Percentiles rank a stretch among this genome's conserved stretches.
Conservation (phyloP, 2,888 invertebrate species). For the Prenolepis imparis region DNA sequence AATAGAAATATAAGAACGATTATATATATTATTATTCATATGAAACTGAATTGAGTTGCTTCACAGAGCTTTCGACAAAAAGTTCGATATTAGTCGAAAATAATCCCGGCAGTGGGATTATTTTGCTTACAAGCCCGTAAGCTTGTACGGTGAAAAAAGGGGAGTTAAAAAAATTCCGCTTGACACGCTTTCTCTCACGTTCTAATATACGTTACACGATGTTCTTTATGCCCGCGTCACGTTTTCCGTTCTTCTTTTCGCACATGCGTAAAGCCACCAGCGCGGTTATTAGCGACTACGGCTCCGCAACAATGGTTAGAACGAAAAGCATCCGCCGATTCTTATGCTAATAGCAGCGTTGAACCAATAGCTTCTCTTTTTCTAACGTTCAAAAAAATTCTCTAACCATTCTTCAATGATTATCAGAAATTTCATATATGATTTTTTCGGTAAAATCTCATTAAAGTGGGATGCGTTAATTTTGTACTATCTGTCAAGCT, state of each 20-base stretch:
- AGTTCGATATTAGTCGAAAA: too few species aligned
- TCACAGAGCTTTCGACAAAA: too few species aligned
- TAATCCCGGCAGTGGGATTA: neutral
- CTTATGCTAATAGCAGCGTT: neutral
- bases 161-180: conserved; percentile 1
- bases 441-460: neutral
- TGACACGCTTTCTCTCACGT: conserved; percentile 17
- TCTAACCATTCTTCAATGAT: neutral
- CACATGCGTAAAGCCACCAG: conserved; percentile 5
- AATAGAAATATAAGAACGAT: too few species aligned
- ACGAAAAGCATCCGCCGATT: neutral
- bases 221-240: conserved; percentile 8
- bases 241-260: neutral
- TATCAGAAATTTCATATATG: neutral
- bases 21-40: too few species aligned
- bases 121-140: conserved; percentile 6
- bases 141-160: neutral
- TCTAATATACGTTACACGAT: conserved; percentile 12
- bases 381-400: neutral
- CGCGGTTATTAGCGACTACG: conserved; percentile 21
- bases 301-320: neutral
- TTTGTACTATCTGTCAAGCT: too few species aligned
- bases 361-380: neutral
- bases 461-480: neutral
- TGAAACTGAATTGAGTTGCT: too few species aligned